phyloP scores from a whole-genome alignment of 2,113 vertebrate species.

The Boleophthalmus pectinirostris region DNA sequence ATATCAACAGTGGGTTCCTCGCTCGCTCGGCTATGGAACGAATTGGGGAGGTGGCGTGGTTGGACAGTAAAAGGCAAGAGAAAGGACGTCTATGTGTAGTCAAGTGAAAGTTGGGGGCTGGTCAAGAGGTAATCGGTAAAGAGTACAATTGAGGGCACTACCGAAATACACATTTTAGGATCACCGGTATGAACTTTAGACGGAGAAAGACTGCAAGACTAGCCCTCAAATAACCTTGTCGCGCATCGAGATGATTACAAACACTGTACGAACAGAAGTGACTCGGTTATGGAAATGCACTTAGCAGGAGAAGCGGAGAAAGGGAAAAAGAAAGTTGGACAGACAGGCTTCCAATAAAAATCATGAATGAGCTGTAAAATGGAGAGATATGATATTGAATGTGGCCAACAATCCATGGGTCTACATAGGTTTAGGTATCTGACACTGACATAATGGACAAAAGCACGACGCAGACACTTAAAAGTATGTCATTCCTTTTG shows the following conservation, averaged over 20 bases:
- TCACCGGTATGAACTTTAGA: constrained; percentile 18
- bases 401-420: constrained; percentile 38
- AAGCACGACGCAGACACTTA: constrained; percentile 6
- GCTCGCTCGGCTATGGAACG: constrained; percentile 44
- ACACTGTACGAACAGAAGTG: constrained; percentile 46
- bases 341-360: constrained; percentile 63
- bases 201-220: constrained; percentile 22
- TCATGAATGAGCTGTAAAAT: constrained; percentile 58
- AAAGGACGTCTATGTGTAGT: neutral
- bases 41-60: constrained; percentile 43
- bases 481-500: neutral
- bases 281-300: constrained; percentile 63
- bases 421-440: constrained; percentile 7
- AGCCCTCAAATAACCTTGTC: constrained; percentile 53
- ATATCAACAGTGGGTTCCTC: constrained; percentile 68
- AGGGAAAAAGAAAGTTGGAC: constrained; percentile 46
- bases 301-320: constrained; percentile 59
- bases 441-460: constrained; percentile 38
- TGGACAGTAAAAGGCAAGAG: constrained; percentile 20
- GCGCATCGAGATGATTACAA: constrained; percentile 64
- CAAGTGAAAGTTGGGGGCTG: neutral
- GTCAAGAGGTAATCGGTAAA: neutral
- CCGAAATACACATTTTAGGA: constrained; percentile 19
- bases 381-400: constrained; percentile 32
- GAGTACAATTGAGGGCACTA: constrained; percentile 7